Base-by-base conservation (phyloP, 2,888 invertebrate species). In the Diarsia brunnea region DNA sequence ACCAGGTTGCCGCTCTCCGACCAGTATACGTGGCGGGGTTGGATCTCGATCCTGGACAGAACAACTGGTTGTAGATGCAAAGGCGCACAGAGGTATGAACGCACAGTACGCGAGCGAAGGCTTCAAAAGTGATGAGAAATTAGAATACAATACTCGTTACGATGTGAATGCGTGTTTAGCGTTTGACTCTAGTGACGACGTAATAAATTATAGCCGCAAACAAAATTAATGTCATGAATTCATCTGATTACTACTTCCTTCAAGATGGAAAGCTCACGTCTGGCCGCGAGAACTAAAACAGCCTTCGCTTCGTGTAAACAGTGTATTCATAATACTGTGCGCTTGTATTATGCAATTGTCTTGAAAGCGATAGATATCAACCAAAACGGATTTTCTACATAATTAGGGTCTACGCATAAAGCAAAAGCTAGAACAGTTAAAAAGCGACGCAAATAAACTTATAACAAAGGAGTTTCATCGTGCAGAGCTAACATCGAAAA, bases 1-100 rank as follows among this genome's bases (percentile, higher is more conserved):
- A 99, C 98, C 66, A 99, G 96, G 89, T 98, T 98, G 4, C 99
- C 99, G 92, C 98, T 98, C 94, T 99, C 99, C 55, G 99, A 99
- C 99, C 99, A 99, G 93, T 98, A 99, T 43, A 99, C 98, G 91
- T 98, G 98, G 19, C 97, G 97, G 0, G 99, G 99, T 94, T 98
- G 99, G 88, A 99, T 99, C 96, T 99, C 99, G 90, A 99, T 99
- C 67, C 99, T 98, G 78, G 4, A 53, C 27, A 66, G 2, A 3
- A 60, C 16, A 45, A 51, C 14, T 58, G 11, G 2, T 72, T 84
- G 61, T 69, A 84, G 14, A 31, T 8, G n/a, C 16, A n/a, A 7
- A 21, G 31, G 16, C 64, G 55, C 68, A 65, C 49, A 24, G 67
- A 19, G n/a, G 8, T 38, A 31, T 51, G 19, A 45, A 45, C 24